Evolutionary conservation across 2,113 vertebrate species (phyloP).

Genomic region (Romanogobio albipinnatus): DNA sequence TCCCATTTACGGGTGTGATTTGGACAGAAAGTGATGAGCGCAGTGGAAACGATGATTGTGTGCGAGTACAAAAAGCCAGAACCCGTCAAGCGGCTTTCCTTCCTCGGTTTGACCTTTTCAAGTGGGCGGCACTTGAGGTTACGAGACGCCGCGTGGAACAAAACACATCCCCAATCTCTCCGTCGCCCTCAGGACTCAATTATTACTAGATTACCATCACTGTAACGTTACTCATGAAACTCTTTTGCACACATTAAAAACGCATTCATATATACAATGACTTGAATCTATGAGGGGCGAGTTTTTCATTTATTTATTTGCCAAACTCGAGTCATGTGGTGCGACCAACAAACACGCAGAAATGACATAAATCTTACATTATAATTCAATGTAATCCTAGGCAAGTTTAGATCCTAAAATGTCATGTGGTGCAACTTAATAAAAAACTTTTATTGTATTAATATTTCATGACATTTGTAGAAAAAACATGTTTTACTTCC

Average conservation of each 20-base stretch:
- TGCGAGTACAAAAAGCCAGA: slow-evolving; percentile 41
- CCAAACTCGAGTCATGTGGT: neutral
- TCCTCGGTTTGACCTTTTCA: slow-evolving; percentile 55
- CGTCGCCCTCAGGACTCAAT: neutral
- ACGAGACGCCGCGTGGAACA: slow-evolving; percentile 38
- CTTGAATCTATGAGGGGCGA: too few relatives aligned
- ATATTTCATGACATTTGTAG: too few relatives aligned
- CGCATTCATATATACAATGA: neutral
- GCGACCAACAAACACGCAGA: neutral
- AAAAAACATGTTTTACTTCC: too few relatives aligned
- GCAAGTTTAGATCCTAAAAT: neutral
- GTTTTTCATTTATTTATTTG: too few relatives aligned
- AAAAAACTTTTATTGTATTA: too few relatives aligned
- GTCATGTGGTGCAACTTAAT: neutral
- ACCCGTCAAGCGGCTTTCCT: slow-evolving; percentile 42
- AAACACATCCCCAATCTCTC: neutral
- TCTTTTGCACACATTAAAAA: neutral
- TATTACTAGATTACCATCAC: neutral
- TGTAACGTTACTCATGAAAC: neutral
- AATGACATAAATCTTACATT: neutral
- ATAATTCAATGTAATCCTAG: neutral
- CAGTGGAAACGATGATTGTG: slow-evolving; percentile 51
- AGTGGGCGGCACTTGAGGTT: slow-evolving; percentile 51
- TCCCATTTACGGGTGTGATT: slow-evolving; percentile 46
- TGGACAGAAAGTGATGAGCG: slow-evolving; percentile 58